These are phyloP conservation scores for Cardiocondyla obscurior DNA, from an alignment of 1,140 invertebrate species.

Conservation along the genomic window DNA sequence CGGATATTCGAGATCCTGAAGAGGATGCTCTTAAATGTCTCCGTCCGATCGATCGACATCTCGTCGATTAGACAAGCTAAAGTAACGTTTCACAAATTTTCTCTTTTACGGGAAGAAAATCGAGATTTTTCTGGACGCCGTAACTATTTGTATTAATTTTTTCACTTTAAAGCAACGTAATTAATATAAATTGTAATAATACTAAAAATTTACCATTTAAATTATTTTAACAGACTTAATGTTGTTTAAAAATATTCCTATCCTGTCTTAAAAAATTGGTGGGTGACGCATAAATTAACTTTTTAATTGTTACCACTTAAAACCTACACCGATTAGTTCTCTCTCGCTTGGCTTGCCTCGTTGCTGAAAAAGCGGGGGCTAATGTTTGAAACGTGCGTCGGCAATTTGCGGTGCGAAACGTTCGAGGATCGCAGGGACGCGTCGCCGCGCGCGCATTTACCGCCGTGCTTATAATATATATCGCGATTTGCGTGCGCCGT, in stretches of 20 bases:
- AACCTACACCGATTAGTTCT: too few species aligned
- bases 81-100: background rate
- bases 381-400: background rate
- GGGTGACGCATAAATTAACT: too few species aligned
- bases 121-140: background rate
- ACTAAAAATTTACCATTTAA: too few species aligned
- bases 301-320: too few species aligned
- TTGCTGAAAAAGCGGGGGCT: background rate
- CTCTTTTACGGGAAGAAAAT: background rate
- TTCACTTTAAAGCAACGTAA: too few species aligned
- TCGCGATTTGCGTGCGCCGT: background rate
- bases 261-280: too few species aligned
- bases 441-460: slow-evolving; percentile 7
- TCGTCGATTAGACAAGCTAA: background rate
- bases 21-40: background rate
- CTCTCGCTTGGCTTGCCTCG: too few species aligned
- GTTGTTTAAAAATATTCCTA: too few species aligned
- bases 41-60: background rate
- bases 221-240: too few species aligned
- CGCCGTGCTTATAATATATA: slow-evolving; percentile 34
- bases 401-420: slow-evolving; percentile 1
- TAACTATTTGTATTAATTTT: background rate
- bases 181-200: too few species aligned
- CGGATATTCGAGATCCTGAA: background rate
- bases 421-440: slow-evolving; percentile 10